A percentile compares a stretch with the other conserved stretches of the same genome.
These are phyloP conservation scores for Lophura nycthemera DNA, from an alignment of 2,113 vertebrate genomes.

Conservation along the genomic window DNA sequence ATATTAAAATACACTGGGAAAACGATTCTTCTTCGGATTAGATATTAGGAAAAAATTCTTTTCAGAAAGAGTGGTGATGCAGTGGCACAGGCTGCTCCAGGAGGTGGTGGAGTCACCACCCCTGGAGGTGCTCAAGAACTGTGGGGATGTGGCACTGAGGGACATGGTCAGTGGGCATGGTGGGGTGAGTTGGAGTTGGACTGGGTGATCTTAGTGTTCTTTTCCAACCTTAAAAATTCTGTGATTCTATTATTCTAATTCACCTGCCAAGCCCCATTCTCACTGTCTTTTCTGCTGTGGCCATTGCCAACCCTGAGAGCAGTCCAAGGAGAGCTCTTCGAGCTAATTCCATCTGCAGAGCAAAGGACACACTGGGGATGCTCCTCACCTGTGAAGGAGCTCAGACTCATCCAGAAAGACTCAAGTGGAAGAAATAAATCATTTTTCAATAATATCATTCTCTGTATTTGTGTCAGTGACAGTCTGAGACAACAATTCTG, in stretches of 20 bases:
- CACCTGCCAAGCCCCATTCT: neutral
- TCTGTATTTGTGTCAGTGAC: neutral
- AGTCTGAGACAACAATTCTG: neutral
- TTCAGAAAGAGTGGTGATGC: no score
- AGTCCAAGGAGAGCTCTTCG: neutral
- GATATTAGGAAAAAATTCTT: no score
- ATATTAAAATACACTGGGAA: neutral
- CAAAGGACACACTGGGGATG: neutral
- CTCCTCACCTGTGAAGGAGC: constrained; percentile 34
- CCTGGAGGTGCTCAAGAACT: no score
- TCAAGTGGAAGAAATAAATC: neutral
- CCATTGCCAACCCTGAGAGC: neutral
- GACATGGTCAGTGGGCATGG: no score
- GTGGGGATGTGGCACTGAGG: no score
- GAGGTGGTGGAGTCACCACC: no score
- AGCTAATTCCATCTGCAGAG: neutral
- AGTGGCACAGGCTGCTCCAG: no score
- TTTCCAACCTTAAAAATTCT: no score
- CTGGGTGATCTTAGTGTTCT: no score
- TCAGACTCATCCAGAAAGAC: neutral
- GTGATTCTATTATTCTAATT: neutral
- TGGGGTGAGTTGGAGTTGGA: no score
- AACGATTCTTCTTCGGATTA: neutral
- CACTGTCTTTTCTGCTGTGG: neutral
- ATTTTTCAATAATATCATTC: neutral